phyloP scores from a whole-genome alignment of 2,888 invertebrate genomes.

The Tachina fera region DNA sequence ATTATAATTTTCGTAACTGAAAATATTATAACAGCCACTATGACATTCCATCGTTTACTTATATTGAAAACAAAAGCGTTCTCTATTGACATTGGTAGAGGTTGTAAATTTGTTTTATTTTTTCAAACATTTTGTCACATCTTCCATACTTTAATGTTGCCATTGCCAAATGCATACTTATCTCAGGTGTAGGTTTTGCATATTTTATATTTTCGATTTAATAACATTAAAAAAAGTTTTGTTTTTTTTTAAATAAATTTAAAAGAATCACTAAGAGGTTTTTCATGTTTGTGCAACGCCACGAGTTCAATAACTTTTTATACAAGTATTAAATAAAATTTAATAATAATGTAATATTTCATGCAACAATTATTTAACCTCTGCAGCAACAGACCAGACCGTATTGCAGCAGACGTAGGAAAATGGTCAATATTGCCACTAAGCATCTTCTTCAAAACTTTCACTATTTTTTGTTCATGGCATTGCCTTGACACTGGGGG shows the following conservation, averaged over 20 bases:
- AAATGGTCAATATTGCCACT: background rate
- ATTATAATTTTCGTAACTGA: no score
- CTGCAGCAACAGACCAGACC: conserved; percentile 18
- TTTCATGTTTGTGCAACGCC: background rate
- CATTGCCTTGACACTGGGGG: conserved; percentile 56
- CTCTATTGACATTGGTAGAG: no score
- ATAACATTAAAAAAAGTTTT: background rate
- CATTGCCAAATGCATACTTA: no score
- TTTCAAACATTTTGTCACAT: no score
- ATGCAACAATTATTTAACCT: conserved; percentile 64
- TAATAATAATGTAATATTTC: conserved; percentile 40
- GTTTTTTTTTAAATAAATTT: conserved; percentile 3
- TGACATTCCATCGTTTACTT: no score
- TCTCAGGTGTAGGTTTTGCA: no score
- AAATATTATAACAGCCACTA: no score
- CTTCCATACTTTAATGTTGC: no score
- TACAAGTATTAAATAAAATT: conserved; percentile 12
- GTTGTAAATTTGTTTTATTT: no score
- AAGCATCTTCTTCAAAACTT: conserved; percentile 61
- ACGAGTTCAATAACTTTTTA: conserved; percentile 56
- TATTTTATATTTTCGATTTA: no score
- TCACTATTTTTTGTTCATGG: conserved; percentile 51
- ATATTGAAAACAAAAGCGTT: no score
- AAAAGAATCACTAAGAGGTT: background rate
- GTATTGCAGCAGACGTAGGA: background rate